Evolutionary conservation across 2,113 vertebrate species (phyloP).

Genomic region (Corythaixoides concolor): DNA sequence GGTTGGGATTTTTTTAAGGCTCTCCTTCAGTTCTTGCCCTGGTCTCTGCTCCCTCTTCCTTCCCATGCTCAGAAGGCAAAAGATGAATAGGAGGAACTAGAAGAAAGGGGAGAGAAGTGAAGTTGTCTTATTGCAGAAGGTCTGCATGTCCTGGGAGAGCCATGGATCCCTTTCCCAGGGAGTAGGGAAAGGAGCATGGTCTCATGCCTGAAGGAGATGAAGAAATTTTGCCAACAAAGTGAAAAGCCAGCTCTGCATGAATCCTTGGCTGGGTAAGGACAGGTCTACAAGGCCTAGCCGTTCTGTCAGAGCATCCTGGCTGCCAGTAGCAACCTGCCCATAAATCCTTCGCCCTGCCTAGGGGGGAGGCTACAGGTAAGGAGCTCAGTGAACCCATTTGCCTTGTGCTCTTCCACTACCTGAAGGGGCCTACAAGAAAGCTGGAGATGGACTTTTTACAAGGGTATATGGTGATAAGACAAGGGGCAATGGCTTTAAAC

Average conservation of each 20-base stretch:
- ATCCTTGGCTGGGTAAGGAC: neutral
- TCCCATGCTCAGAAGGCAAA: neutral
- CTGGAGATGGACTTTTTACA: too few relatives aligned
- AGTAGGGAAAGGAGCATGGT: fast-evolving
- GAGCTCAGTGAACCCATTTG: neutral
- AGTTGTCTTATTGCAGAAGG: neutral
- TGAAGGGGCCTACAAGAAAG: too few relatives aligned
- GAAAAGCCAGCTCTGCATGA: neutral
- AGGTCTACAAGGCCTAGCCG: neutral
- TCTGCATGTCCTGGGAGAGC: neutral
- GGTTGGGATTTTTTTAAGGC: neutral
- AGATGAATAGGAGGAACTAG: neutral
- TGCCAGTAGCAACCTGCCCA: neutral
- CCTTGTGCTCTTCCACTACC: neutral
- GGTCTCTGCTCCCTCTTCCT: neutral
- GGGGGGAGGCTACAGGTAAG: neutral
- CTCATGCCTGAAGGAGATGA: neutral
- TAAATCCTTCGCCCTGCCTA: neutral
- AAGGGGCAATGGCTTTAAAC: too few relatives aligned
- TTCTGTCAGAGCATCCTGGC: neutral
- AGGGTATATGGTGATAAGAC: too few relatives aligned
- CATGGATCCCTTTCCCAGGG: neutral
- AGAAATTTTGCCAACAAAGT: neutral
- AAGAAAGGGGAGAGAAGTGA: neutral
- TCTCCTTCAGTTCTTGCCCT: neutral